Base-by-base conservation (phyloP, 2,113 vertebrate species). In the Sterrhoptilus dennistouni region DNA sequence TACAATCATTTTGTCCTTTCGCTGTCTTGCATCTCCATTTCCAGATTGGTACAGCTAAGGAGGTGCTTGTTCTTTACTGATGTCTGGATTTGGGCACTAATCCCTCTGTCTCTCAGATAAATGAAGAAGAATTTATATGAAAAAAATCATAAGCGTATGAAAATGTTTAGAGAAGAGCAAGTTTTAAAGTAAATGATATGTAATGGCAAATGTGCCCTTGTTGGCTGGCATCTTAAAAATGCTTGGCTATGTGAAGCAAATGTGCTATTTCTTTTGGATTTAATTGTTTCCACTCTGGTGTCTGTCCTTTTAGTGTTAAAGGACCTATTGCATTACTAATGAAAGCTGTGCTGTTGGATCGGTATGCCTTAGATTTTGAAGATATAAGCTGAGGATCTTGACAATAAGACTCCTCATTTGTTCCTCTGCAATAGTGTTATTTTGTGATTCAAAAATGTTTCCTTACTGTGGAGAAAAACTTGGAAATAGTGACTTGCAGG, bases 101-200 rank as follows among this genome's bases (percentile, higher is more conserved):
- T 72, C 47, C 59, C 33, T 87, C 69, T 84, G 33, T 74, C 54
- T 74, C 60, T 86, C 60, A 81, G 44, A 16, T 87, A 70, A 83
- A 87, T 66, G 74, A 85, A 71, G 87, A 95, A 79, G 66, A 96
- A 85, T 86, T 70, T 69, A 60, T 75, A 78, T 59, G 35, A 78
- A 94, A 94, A 94, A 93, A 53, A 52, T 85, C 36, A 63, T 78
- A 83, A 89, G 59, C 70, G 40, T 88, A 91, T 81, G 63, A 94
- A 95, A 95, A 92, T 71, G 60, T 96, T 96, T 96, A 83, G 79
- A 89, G 69, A 91, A 94, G 86, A 94, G 72, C 27, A 87, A 83
- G 35, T 89, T 93, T 81, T 94, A 95, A 96, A 95, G 87, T 92
- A 96, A 97, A 96, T 8, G 1, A 80, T 66, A 74, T 70, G 71